These are phyloP conservation scores for Eristalis tenax DNA, from an alignment of 2,888 invertebrate genomes.

Conservation along the genomic window DNA sequence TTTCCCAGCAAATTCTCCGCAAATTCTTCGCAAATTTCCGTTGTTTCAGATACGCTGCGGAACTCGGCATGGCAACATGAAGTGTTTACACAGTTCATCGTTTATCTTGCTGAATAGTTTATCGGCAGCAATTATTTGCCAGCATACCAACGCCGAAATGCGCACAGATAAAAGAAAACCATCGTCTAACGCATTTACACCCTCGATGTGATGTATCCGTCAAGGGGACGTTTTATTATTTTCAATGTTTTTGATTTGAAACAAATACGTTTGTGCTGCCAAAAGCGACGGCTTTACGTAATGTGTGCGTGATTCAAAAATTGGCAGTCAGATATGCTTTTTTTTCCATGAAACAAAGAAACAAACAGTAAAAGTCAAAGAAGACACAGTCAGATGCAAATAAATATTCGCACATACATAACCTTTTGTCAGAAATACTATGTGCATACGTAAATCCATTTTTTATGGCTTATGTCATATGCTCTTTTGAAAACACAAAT, in stretches of 20 bases:
- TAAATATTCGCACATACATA: background rate
- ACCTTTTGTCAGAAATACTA: background rate
- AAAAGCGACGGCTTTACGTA: constrained; percentile 16
- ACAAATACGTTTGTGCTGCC: constrained; percentile 8
- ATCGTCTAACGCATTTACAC: background rate
- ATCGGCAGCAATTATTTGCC: background rate
- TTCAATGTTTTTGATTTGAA: background rate
- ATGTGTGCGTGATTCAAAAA: constrained; percentile 15
- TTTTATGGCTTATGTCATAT: constrained; percentile 16
- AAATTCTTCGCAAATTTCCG: too few relatives aligned
- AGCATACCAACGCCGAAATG: background rate
- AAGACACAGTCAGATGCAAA: background rate
- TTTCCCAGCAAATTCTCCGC: too few relatives aligned
- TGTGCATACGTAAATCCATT: background rate
- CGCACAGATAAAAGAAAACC: background rate
- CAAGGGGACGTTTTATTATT: background rate
- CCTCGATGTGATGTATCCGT: background rate
- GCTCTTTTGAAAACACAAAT: constrained; percentile 22
- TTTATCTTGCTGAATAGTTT: background rate
- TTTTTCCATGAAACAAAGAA: constrained; percentile 14
- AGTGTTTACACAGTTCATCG: too few relatives aligned
- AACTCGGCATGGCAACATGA: too few relatives aligned
- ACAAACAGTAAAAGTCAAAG: background rate
- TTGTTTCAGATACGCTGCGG: too few relatives aligned
- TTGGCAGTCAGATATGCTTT: constrained; percentile 38